A percentile compares a stretch with the other conserved stretches of the same genome.
phyloP scores from a whole-genome alignment of 2,888 invertebrate genomes.

The Clepsis dumicolana region DNA sequence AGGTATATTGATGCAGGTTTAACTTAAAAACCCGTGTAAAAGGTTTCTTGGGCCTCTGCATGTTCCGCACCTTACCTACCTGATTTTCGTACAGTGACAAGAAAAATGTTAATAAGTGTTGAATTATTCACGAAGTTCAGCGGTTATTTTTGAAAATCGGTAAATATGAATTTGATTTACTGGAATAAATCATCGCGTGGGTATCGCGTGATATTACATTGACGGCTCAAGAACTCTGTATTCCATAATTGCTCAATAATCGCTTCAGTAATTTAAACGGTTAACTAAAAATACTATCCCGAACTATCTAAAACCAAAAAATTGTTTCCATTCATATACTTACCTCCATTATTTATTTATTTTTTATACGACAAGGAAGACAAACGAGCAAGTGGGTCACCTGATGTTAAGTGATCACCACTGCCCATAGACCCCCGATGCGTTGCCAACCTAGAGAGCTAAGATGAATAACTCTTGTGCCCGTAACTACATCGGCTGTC shows the following conservation, averaged over 20 bases:
- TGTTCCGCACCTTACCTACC: not conserved
- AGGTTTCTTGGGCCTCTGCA: not conserved
- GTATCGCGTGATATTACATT: slow-evolving; percentile 23
- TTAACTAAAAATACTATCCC: not conserved
- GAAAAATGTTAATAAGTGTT: slow-evolving; percentile 19
- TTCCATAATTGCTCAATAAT: slow-evolving; percentile 17
- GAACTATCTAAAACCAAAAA: too few species aligned
- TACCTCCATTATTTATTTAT: too few species aligned
- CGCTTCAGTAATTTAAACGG: slow-evolving; percentile 3
- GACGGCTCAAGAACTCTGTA: slow-evolving; percentile 2
- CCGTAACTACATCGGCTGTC: too few species aligned
- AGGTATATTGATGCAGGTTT: not conserved
- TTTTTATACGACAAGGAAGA: too few species aligned
- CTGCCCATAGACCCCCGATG: too few species aligned
- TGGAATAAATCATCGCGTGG: slow-evolving; percentile 26
- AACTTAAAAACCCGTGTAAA: not conserved
- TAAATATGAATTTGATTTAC: slow-evolving; percentile 16
- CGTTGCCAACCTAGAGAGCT: too few species aligned
- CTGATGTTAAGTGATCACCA: too few species aligned
- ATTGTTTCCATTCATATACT: too few species aligned
- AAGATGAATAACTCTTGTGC: too few species aligned
- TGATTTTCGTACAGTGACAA: not conserved
- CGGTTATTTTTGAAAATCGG: slow-evolving; percentile 22
- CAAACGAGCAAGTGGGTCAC: too few species aligned
- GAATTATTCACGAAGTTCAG: slow-evolving; percentile 31